Evolutionary conservation across 2,888 invertebrate species (phyloP).

Genomic region (Gibbula magus): DNA sequence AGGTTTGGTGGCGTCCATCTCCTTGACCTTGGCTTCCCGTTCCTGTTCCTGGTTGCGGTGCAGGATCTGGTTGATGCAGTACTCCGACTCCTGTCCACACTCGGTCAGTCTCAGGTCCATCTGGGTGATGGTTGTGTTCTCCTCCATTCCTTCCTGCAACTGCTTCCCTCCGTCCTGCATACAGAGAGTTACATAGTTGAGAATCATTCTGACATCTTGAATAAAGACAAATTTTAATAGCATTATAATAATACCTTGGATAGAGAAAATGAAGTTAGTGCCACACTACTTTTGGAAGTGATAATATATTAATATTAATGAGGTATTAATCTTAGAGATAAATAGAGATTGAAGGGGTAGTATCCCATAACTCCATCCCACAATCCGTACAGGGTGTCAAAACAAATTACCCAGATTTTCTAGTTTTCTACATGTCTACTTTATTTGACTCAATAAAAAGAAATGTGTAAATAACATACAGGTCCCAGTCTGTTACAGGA

Average conservation of each 20-base stretch:
- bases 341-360: too few relatives aligned
- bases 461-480: slow-evolving; percentile 57
- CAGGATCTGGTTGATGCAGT: slow-evolving; percentile 73
- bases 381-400: too few relatives aligned
- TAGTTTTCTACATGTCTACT: too few relatives aligned
- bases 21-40: slow-evolving; percentile 58
- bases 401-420: too few relatives aligned
- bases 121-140: slow-evolving; percentile 70
- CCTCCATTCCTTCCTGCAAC: slow-evolving; percentile 75
- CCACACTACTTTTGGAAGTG: too few relatives aligned
- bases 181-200: background rate
- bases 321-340: too few relatives aligned
- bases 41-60: slow-evolving; percentile 71
- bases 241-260: too few relatives aligned
- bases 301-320: too few relatives aligned
- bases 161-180: slow-evolving; percentile 75
- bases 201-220: background rate
- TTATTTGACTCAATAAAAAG: too few relatives aligned
- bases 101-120: slow-evolving; percentile 75
- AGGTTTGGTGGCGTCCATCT: slow-evolving; percentile 40
- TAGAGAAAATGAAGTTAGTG: too few relatives aligned
- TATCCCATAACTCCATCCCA: too few relatives aligned
- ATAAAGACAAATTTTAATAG: too few relatives aligned
- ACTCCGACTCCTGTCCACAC: slow-evolving; percentile 75
- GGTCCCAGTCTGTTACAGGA: slow-evolving; percentile 74